Percentiles rank a stretch among this genome's conserved stretches.
These are phyloP conservation scores for Pelodiscus sinensis DNA, from an alignment of 2,113 vertebrate genomes.

Conservation along the genomic window DNA sequence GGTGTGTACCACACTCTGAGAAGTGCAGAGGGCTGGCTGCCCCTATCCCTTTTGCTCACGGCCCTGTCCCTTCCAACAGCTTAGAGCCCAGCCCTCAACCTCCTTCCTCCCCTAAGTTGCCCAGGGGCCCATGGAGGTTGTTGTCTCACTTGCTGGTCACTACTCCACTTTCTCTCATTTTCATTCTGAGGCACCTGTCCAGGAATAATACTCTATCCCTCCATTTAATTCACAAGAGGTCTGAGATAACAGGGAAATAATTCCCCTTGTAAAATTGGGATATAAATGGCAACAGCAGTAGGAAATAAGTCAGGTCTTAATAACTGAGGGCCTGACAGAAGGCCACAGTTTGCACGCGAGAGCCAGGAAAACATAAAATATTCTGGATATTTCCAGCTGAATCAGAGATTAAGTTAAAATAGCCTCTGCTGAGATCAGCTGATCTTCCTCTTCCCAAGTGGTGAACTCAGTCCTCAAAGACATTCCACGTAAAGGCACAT, in stretches of 20 bases:
- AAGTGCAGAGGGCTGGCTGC: too few relatives aligned
- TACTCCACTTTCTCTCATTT: neutral
- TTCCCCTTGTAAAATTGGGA: neutral
- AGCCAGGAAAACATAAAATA: neutral
- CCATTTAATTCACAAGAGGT: neutral
- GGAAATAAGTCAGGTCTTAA: neutral
- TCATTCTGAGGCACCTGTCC: neutral
- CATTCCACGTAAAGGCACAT: neutral
- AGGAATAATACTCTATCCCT: neutral
- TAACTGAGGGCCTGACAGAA: neutral
- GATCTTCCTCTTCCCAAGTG: neutral
- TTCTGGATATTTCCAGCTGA: neutral
- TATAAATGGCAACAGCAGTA: neutral
- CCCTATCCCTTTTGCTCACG: too few relatives aligned
- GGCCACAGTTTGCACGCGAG: neutral
- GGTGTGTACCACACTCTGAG: too few relatives aligned
- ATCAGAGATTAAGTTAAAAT: neutral
- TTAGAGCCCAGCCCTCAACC: too few relatives aligned
- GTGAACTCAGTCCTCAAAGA: neutral
- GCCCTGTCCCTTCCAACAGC: too few relatives aligned
- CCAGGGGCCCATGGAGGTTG: too few relatives aligned
- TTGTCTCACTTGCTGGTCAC: neutral
- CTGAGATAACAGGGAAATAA: neutral
- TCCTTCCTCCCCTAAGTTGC: too few relatives aligned
- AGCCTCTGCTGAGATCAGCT: neutral